Evolutionary conservation across 2,888 invertebrate species (phyloP).

Genomic region (Linyphia triangularis): DNA sequence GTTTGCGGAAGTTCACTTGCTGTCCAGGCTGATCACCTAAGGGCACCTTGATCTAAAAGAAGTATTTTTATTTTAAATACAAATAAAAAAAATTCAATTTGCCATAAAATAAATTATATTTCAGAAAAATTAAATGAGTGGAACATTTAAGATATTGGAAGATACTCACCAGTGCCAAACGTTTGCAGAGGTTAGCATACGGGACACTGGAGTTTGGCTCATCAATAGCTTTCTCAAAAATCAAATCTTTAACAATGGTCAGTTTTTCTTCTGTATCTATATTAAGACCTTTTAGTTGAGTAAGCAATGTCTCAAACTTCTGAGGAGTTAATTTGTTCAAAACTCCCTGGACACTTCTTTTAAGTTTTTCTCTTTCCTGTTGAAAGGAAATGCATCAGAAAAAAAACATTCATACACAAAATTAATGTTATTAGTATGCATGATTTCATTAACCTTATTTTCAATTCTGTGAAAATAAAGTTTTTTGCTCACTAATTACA

Average conservation of each 20-base stretch:
- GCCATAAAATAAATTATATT: too few species aligned
- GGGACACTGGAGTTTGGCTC: constrained; percentile 96
- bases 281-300: constrained; percentile 87
- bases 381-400: too few species aligned
- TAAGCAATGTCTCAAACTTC: constrained; percentile 90
- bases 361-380: constrained; percentile 83
- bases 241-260: constrained; percentile 90
- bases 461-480: too few species aligned
- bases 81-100: too few species aligned
- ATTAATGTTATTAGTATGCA: too few species aligned
- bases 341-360: constrained; percentile 91
- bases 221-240: constrained; percentile 96
- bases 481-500: too few species aligned
- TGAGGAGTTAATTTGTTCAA: constrained; percentile 97
- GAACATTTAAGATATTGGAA: background rate
- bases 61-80: too few species aligned
- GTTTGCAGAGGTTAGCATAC: constrained; percentile 88
- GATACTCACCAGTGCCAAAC: constrained; percentile 78
- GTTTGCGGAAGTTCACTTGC: constrained; percentile 85
- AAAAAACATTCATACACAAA: too few species aligned
- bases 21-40: constrained; percentile 77
- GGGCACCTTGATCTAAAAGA: constrained; percentile 83
- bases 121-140: background rate
- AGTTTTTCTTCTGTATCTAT: constrained; percentile 90
- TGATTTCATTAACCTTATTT: too few species aligned